Evolutionary conservation across 2,113 vertebrate species (phyloP), one percentile per base, ranked within the genome.

Genomic region (Colistium nudipinnis): DNA sequence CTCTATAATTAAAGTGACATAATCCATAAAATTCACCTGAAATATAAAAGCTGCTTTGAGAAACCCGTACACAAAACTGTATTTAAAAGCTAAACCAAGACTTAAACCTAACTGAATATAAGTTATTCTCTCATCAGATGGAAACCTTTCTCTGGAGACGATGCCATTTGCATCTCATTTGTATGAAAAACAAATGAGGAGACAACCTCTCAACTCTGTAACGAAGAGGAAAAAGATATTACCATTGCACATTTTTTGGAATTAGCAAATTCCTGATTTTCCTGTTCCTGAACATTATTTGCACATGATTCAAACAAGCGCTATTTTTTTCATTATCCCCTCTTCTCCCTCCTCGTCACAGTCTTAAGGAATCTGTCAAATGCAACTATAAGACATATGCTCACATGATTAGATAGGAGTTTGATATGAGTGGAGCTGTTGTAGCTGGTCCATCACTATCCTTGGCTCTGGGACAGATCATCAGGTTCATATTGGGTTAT

Each of bases 401-500:
- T 44, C 53, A 3, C 16, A 51, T 71, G 43, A 74, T 74, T 59
- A 57, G 19, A 49, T 35, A 41, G 36, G 27, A 70, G 54, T 57
- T 30, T 44, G 62, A 75, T 62, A 51, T 24, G 27, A 68, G 55
- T 12, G 28, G 19, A 52, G 39, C 2, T 0, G 4, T 28, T 59
- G 10, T 7, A 14, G 20, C n/a, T 8, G 20, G 70, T 64, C 61
- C 24, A 12, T 61, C 70, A 74, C 55, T 13, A 53, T 74, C 41
- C 8, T 48, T 54, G 9, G 53, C 59, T 66, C 16, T 43, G 28
- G 56, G 55, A 75, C 51, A 52, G 67, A 52, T 60, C 67, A 60
- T 78, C 75, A 74, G 74, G 76, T 78, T 89, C 77, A 78, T 4
- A 2, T 31, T 3, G 20, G 82, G 76, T 78, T 81, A 64, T n/a